These are phyloP conservation scores for Alviniconcha marisindica DNA, from an alignment of 1,140 invertebrate species.

Conservation along the genomic window DNA sequence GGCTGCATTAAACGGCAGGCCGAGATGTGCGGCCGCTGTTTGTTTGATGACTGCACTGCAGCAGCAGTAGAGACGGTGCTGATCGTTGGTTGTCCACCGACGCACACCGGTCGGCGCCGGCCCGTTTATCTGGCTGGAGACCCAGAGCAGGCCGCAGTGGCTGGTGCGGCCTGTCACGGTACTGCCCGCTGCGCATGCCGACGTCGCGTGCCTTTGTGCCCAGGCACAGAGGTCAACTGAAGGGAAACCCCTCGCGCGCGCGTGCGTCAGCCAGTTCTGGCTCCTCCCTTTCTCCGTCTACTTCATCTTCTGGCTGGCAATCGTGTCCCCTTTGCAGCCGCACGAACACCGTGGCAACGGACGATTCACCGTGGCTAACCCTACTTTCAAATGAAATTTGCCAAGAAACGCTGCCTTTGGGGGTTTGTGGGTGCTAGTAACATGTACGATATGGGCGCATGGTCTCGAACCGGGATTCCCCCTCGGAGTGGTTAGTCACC, in stretches of 20 bases:
- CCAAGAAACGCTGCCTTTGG: neutral
- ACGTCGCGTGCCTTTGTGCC: conserved; percentile 19
- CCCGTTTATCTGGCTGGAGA: neutral
- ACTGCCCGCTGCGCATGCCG: conserved; percentile 21
- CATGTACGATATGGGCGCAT: neutral
- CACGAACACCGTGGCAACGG: too few relatives aligned
- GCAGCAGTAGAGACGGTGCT: too few relatives aligned
- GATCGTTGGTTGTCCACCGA: too few relatives aligned
- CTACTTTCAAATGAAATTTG: neutral
- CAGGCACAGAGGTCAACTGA: neutral
- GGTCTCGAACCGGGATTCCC: conserved; percentile 24
- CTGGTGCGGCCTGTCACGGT: conserved; percentile 35
- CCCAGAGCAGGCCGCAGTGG: neutral
- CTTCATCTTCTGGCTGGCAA: neutral
- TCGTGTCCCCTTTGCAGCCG: too few relatives aligned
- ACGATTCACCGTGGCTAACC: too few relatives aligned
- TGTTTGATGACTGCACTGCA: too few relatives aligned
- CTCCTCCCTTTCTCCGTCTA: conserved; percentile 8
- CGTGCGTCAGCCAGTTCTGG: conserved; percentile 11
- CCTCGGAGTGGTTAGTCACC: conserved; percentile 41
- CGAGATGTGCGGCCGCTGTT: too few relatives aligned
- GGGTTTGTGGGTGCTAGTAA: conserved; percentile 6
- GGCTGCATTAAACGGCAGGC: too few relatives aligned
- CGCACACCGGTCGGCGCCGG: neutral
- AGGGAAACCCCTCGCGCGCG: conserved; percentile 34